Base-by-base conservation (phyloP, 2,888 invertebrate species). In the Caenorhabditis angaria region DNA sequence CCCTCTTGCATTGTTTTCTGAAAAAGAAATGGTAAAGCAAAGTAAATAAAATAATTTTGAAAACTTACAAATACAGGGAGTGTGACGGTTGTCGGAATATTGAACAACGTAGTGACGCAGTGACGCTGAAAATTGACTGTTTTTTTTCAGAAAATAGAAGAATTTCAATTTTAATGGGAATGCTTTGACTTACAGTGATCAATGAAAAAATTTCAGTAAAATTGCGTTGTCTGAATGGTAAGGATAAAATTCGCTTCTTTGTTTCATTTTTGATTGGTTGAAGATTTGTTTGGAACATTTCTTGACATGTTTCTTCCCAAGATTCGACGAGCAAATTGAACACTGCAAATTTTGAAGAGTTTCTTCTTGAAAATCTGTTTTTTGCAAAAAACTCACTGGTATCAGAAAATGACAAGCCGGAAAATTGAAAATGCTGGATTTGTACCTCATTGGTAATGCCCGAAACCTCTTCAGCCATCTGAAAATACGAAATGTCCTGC, bases 361-460 rank as follows among this genome's bases (percentile, higher is more conserved):
- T 41, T 41, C 18, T 41, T 41, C 18, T 12, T 41, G 18, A 5
- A 41, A 3, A 41, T 3, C 10, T n/a, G n/a, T n/a, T n/a, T n/a
- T n/a, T n/a, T n/a, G n/a, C n/a, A n/a, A n/a, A n/a, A 14, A 41
- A 14, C 41, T 41, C 41, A 41, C 41, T 14, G 18, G 10, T 41
- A 18, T 41, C 41, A 18, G 50, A 50, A 50, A 50, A 50, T 50
- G 50, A 50, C 10, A 50, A 50, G n/a, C 28, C 56, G 14, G 20
- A 56, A 56, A 56, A 56, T 29, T 56, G 24, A 27, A 29, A 32
- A 27, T 56, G 28, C 27, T 56, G 56, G 27, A 28, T 56, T 56
- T 56, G 56, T 56, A n/a, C 3, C 27, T 51, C 41, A 14, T 41
- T 41, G 18, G 41, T 3, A 41, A 41, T 41, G 10, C 41, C 41